A percentile compares a stretch with the other conserved stretches of the same genome.
These are phyloP conservation scores for Nudaria mundana DNA, from an alignment of 2,888 invertebrate genomes.

Conservation along the genomic window DNA sequence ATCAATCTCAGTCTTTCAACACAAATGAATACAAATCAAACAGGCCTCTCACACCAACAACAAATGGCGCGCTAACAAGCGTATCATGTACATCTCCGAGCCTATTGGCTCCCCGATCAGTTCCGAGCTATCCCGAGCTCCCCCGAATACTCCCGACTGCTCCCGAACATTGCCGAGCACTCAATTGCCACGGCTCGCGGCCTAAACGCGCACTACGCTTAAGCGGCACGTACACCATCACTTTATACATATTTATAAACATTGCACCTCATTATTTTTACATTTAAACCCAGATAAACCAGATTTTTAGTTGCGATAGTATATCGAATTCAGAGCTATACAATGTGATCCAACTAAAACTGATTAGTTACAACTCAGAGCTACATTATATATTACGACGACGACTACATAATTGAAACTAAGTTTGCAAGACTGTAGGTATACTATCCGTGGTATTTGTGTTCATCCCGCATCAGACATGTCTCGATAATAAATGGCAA, in stretches of 20 bases:
- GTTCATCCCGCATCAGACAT: slow-evolving; percentile 43
- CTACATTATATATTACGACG: slow-evolving; percentile 51
- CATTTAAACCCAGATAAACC: slow-evolving; percentile 60
- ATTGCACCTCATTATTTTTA: slow-evolving; percentile 74
- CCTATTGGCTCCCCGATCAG: slow-evolving; percentile 21
- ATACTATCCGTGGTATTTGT: slow-evolving; percentile 25
- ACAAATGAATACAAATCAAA: slow-evolving; percentile 69
- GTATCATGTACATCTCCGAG: slow-evolving; percentile 34
- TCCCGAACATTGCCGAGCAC: slow-evolving; percentile 21
- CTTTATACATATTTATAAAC: slow-evolving; percentile 64
- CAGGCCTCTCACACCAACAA: slow-evolving; percentile 56
- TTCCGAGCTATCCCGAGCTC: slow-evolving; percentile 23
- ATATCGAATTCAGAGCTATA: slow-evolving; percentile 41
- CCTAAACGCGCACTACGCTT: slow-evolving; percentile 7
- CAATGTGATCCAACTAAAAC: slow-evolving; percentile 34
- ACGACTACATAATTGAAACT: slow-evolving; percentile 24
- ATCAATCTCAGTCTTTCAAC: slow-evolving; percentile 80
- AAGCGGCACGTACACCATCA: slow-evolving; percentile 30
- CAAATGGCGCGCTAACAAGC: slow-evolving; percentile 55
- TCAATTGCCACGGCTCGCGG: slow-evolving; percentile 3
- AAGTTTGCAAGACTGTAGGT: slow-evolving; percentile 13
- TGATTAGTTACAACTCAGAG: slow-evolving; percentile 43
- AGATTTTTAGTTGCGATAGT: too few species aligned
- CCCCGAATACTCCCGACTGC: slow-evolving; percentile 10
- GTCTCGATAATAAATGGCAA: slow-evolving; percentile 24